Evolutionary conservation across 2,113 vertebrate species (phyloP).

Genomic region (Trichechus manatus): DNA sequence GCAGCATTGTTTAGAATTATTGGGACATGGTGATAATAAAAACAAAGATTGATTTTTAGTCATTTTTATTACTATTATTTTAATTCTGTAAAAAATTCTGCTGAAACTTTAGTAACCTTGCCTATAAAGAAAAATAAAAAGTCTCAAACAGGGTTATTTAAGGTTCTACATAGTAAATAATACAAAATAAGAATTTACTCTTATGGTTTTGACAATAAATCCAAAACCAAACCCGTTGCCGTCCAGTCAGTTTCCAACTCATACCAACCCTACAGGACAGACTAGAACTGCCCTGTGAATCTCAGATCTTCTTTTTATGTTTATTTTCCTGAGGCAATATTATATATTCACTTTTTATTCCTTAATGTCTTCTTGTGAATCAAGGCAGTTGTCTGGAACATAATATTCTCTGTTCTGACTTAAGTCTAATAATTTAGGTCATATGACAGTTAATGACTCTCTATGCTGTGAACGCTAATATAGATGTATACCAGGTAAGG

Average conservation of each 20-base stretch:
- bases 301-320: not conserved
- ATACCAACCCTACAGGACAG: too few relatives aligned
- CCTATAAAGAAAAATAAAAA: not conserved
- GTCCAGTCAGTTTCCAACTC: too few relatives aligned
- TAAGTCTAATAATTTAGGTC: not conserved
- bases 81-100: not conserved
- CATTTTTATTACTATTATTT: not conserved
- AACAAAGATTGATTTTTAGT: not conserved
- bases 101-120: not conserved
- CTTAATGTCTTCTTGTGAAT: not conserved
- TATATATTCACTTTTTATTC: not conserved
- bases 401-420: not conserved
- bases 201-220: not conserved
- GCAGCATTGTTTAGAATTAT: not conserved
- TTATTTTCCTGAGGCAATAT: not conserved
- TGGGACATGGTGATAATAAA: not conserved
- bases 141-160: not conserved
- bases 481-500: not conserved
- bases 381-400: not conserved
- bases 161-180: conserved; percentile 18
- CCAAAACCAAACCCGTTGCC: too few relatives aligned
- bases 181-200: conserved; percentile 34
- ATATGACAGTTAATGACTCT: not conserved
- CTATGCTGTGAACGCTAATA: not conserved
- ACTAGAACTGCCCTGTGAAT: not conserved